phyloP scores from a whole-genome alignment of 1,140 invertebrate species.

The Atta texana region DNA sequence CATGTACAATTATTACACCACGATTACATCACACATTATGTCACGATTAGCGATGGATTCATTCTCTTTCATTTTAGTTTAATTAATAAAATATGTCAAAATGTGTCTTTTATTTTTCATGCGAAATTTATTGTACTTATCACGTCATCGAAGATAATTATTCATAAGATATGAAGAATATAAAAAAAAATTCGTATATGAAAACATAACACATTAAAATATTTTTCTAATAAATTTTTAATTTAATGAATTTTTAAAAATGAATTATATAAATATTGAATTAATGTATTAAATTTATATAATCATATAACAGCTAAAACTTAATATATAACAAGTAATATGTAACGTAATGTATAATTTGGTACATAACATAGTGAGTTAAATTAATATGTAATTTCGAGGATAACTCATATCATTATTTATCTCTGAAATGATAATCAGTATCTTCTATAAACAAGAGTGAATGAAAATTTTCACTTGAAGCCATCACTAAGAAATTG shows the following conservation, averaged over 20 bases:
- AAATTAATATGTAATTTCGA: not conserved
- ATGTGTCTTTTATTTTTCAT: not conserved
- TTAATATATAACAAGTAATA: not conserved
- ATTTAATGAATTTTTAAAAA: too few relatives aligned
- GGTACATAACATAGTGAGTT: not conserved
- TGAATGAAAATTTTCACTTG: slow-evolving; percentile 3
- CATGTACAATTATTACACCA: slow-evolving; percentile 22
- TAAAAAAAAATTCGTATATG: not conserved
- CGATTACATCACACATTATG: slow-evolving; percentile 4
- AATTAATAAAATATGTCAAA: not conserved
- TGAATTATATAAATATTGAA: not conserved
- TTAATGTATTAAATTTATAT: not conserved
- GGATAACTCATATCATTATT: not conserved
- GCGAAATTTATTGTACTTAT: not conserved
- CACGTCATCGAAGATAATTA: not conserved
- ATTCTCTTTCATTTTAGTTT: slow-evolving; percentile 11
- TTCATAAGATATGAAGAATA: not conserved
- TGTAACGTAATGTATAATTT: too few relatives aligned
- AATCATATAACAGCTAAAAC: not conserved
- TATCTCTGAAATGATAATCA: not conserved
- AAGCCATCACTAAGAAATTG: slow-evolving; percentile 32
- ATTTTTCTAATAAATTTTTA: not conserved
- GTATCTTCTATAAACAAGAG: not conserved
- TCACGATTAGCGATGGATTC: slow-evolving; percentile 14
- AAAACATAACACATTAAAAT: not conserved